phyloP scores from a whole-genome alignment of 2,888 invertebrate genomes.

The Aquatica leii region DNA sequence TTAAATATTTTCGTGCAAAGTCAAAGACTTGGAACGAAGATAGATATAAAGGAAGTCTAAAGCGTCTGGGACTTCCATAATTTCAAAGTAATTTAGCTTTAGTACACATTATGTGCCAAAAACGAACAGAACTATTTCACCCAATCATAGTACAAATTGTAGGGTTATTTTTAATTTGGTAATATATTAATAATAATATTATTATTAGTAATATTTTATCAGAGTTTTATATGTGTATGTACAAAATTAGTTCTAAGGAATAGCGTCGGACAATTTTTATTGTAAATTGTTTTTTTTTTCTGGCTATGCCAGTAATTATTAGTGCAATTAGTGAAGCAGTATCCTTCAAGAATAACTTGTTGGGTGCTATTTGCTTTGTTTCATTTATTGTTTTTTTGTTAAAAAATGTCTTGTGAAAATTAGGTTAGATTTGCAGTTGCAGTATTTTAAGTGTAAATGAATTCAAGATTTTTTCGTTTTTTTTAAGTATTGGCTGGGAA shows the following conservation, averaged over 20 bases:
- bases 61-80: constrained; percentile 28
- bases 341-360: too few species aligned
- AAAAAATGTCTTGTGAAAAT: not conserved
- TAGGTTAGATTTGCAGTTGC: not conserved
- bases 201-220: too few species aligned
- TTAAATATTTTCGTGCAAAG: constrained; percentile 78
- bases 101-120: constrained; percentile 23
- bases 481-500: too few species aligned
- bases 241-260: too few species aligned
- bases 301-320: constrained; percentile 24
- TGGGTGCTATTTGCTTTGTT: too few species aligned
- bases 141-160: constrained; percentile 25
- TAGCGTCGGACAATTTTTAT: too few species aligned
- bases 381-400: constrained; percentile 10
- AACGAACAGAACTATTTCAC: constrained; percentile 15
- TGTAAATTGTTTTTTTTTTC: too few species aligned
- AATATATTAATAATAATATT: too few species aligned
- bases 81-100: not conserved
- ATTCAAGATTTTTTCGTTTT: too few species aligned
- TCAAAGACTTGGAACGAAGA: constrained; percentile 77
- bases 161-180: not conserved
- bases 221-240: too few species aligned
- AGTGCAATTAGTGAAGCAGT: constrained; percentile 36
- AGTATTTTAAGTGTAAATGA: constrained; percentile 10
- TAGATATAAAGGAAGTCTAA: constrained; percentile 29